A percentile compares a stretch with the other conserved stretches of the same genome.
Conservation (phyloP, 2,113 vertebrate genomes). For the Odocoileus hemionus region DNA sequence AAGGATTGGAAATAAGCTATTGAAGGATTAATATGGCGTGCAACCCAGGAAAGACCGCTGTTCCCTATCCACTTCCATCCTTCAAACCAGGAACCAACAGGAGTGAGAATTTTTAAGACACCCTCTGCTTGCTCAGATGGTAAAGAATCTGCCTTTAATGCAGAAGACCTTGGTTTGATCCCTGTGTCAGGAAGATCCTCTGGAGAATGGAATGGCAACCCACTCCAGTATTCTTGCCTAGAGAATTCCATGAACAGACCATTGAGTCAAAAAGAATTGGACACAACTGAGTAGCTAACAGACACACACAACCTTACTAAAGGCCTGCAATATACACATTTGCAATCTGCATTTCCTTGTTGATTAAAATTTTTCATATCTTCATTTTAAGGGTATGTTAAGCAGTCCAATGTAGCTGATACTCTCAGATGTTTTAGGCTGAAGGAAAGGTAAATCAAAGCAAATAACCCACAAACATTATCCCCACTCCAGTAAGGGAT, state of each 20-base stretch:
- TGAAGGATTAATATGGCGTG: neutral
- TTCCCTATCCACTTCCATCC: neutral
- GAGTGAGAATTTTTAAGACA: neutral
- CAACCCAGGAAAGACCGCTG: neutral
- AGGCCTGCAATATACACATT: neutral
- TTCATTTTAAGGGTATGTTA: neutral
- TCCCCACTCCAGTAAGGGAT: neutral
- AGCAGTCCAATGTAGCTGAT: neutral
- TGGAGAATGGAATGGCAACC: neutral
- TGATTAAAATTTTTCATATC: neutral
- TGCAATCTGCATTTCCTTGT: neutral
- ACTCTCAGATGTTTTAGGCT: neutral
- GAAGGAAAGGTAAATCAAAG: neutral
- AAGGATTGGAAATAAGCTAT: neutral
- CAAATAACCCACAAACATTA: neutral
- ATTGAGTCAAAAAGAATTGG: fast-evolving
- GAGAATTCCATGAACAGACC: neutral
- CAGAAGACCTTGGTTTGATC: neutral
- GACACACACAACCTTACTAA: neutral
- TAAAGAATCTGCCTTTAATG: neutral
- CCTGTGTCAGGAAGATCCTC: neutral
- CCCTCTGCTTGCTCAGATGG: neutral
- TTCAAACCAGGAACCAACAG: neutral
- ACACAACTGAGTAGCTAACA: neutral
- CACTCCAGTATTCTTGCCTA: neutral